These are phyloP conservation scores for Mystacides longicornis DNA, from an alignment of 2,888 invertebrate genomes.

Conservation along the genomic window DNA sequence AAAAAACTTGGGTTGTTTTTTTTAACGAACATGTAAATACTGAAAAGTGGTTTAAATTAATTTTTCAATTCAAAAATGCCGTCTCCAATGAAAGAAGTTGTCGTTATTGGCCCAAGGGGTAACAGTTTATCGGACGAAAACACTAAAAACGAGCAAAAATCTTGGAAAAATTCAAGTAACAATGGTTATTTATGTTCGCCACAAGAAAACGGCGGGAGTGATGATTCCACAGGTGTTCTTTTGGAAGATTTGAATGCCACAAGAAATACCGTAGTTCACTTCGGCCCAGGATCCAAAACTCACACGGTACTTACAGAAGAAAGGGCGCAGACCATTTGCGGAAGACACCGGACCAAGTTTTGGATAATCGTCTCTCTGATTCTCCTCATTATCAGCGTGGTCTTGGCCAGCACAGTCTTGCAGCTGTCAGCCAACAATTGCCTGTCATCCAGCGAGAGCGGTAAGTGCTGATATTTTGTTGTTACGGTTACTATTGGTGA, in stretches of 20 bases:
- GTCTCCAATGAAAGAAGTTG: slow-evolving; percentile 16
- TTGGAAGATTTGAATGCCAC: slow-evolving; percentile 21
- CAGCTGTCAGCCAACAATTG: slow-evolving; percentile 17
- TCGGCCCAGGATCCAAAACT: slow-evolving; percentile 28
- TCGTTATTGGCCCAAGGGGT: slow-evolving; percentile 4
- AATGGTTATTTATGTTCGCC: slow-evolving; percentile 36
- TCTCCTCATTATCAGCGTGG: slow-evolving; percentile 20
- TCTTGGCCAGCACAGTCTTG: slow-evolving; percentile 19
- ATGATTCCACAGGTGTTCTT: slow-evolving; percentile 24
- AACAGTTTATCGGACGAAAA: slow-evolving; percentile 1
- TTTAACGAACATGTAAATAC: too few relatives aligned
- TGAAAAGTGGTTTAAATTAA: too few relatives aligned
- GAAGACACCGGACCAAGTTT: slow-evolving; percentile 9
- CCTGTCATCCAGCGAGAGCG: not conserved
- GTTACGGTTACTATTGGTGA: too few relatives aligned
- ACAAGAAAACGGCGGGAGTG: slow-evolving; percentile 26
- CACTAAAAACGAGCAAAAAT: slow-evolving; percentile 9
- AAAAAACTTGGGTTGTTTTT: too few relatives aligned
- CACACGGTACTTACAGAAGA: slow-evolving; percentile 18
- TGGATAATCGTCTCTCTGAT: slow-evolving; percentile 15
- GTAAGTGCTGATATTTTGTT: too few relatives aligned
- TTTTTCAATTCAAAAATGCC: too few relatives aligned
- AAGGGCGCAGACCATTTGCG: not conserved
- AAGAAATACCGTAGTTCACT: slow-evolving; percentile 35
- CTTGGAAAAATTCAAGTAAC: slow-evolving; percentile 29